phyloP scores from a whole-genome alignment of 2,797 vertebrate genomes.

The Decapterus maruadsi region DNA sequence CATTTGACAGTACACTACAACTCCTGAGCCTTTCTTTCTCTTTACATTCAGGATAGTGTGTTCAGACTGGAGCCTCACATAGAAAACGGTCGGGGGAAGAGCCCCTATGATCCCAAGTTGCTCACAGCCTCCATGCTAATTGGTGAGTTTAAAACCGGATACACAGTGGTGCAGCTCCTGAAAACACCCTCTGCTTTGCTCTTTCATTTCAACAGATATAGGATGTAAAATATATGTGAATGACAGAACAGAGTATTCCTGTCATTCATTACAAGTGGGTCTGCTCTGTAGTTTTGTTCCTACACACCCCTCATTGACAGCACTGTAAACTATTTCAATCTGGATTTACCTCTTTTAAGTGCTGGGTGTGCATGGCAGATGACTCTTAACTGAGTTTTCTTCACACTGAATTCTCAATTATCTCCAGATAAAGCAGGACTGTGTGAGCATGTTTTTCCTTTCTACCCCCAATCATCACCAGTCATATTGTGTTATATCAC shows the following conservation, averaged over 20 bases:
- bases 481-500: slow-evolving; percentile 74
- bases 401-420: slow-evolving; percentile 35
- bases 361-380: slow-evolving; percentile 52
- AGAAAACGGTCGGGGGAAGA: slow-evolving; percentile 98
- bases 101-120: slow-evolving; percentile 97
- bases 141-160: slow-evolving; percentile 84
- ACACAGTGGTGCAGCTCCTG: slow-evolving; percentile 3
- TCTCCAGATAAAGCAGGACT: slow-evolving; percentile 50
- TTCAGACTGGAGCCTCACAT: slow-evolving; percentile 92
- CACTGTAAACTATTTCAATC: slow-evolving; percentile 75
- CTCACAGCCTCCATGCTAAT: slow-evolving; percentile 95
- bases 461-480: slow-evolving; percentile 58
- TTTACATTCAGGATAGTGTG: slow-evolving; percentile 89
- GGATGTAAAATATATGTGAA: slow-evolving; percentile 50
- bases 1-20: not conserved
- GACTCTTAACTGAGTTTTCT: slow-evolving; percentile 52
- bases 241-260: slow-evolving; percentile 59
- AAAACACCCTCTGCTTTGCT: slow-evolving; percentile 55
- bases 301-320: slow-evolving; percentile 71
- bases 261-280: slow-evolving; percentile 63
- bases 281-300: slow-evolving; percentile 67
- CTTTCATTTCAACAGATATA: slow-evolving; percentile 64
- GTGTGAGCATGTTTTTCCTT: slow-evolving; percentile 44
- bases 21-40: slow-evolving; percentile 29
- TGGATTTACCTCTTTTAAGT: slow-evolving; percentile 36